Conservation (phyloP, 2,888 invertebrate genomes). For the Atrina japonica region DNA sequence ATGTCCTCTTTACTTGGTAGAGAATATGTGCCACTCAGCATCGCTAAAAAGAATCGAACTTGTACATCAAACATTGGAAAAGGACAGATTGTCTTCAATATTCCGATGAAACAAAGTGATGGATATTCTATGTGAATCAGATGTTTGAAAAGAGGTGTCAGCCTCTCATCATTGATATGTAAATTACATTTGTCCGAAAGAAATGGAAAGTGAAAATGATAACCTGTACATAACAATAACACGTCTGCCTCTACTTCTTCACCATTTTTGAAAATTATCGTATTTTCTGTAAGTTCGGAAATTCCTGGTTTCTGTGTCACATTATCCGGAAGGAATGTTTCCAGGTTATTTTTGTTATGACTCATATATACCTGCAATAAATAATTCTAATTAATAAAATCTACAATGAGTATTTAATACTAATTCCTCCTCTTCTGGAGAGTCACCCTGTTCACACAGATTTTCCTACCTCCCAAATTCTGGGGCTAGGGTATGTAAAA, state of each 20-base stretch:
- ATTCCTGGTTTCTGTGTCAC: conserved; percentile 73
- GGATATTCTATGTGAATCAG: conserved; percentile 90
- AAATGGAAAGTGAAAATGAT: conserved; percentile 89
- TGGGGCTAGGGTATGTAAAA: no score
- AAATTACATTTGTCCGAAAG: conserved; percentile 87
- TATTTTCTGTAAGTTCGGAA: conserved; percentile 45
- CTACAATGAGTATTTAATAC: no score
- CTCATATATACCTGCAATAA: conserved; percentile 76
- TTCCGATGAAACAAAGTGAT: conserved; percentile 90
- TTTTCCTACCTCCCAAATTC: no score
- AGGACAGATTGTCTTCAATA: conserved; percentile 91
- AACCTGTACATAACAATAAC: conserved; percentile 89
- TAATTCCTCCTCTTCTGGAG: no score
- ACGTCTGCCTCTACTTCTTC: conserved; percentile 85
- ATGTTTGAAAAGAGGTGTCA: conserved; percentile 93
- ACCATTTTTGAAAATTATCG: conserved; percentile 83
- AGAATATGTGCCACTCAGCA: conserved; percentile 84
- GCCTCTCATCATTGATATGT: conserved; percentile 88
- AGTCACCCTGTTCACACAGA: no score
- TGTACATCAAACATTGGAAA: conserved; percentile 92
- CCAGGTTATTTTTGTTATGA: conserved; percentile 67
- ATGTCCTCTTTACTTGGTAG: conserved; percentile 86
- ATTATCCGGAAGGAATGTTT: conserved; percentile 65
- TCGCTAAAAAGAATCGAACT: conserved; percentile 86
- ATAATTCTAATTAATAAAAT: no score